These are phyloP conservation scores for Lycaena phlaeas DNA, from an alignment of 2,888 invertebrate species.

Conservation along the genomic window DNA sequence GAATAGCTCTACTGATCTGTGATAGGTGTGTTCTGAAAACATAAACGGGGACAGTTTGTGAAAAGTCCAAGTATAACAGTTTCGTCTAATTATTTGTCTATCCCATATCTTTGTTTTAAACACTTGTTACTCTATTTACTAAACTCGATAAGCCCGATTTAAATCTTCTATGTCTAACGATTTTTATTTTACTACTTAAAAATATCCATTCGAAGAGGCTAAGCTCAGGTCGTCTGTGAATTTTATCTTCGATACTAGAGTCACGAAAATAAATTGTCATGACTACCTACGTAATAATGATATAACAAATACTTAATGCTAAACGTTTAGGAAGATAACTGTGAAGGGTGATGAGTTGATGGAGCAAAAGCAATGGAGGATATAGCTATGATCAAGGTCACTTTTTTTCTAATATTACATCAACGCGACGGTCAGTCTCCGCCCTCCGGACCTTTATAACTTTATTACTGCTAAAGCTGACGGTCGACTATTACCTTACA, in stretches of 20 bases:
- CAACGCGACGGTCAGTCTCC: constrained; percentile 46
- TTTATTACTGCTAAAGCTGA: background rate
- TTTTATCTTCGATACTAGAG: constrained; percentile 2
- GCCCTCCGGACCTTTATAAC: constrained; percentile 26
- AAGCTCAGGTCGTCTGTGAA: constrained; percentile 5
- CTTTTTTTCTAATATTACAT: constrained; percentile 63
- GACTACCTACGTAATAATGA: constrained; percentile 6
- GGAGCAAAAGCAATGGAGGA: constrained; percentile 52
- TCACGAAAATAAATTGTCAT: background rate
- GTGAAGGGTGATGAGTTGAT: constrained; percentile 35
- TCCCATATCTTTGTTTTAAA: no score
- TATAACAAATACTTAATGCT: constrained; percentile 12
- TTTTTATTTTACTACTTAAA: background rate
- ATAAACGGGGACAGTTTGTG: no score
- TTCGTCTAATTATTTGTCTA: no score
- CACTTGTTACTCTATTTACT: background rate
- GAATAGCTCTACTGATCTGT: no score
- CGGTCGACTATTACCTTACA: background rate
- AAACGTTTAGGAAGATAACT: constrained; percentile 21
- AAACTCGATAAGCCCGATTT: no score
- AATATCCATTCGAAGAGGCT: constrained; percentile 5
- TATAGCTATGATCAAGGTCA: constrained; percentile 67
- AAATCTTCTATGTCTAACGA: no score
- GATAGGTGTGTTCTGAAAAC: no score
- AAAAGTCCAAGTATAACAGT: no score